Conservation (phyloP, 1,140 invertebrate genomes). For the Parasteatoda tepidariorum region DNA sequence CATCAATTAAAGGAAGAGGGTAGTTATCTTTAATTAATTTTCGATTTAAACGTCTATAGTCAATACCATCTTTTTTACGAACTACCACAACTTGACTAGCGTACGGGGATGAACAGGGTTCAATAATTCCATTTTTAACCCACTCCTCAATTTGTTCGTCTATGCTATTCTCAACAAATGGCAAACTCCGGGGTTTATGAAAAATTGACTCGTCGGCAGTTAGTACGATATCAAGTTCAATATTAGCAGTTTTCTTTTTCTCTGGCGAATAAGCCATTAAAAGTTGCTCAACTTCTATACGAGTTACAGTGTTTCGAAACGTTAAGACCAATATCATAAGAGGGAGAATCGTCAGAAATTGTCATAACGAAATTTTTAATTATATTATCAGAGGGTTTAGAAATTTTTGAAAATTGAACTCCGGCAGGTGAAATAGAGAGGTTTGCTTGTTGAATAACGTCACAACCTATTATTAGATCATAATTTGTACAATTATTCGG, state of each 20-base stretch:
- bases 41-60: no score
- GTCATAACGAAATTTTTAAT: background rate
- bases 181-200: background rate
- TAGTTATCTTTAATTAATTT: no score
- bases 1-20: no score
- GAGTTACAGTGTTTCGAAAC: constrained; percentile 13
- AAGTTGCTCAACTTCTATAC: background rate
- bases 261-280: no score
- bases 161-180: background rate
- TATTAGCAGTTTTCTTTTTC: background rate
- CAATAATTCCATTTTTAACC: no score
- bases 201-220: background rate
- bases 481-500: no score
- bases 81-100: constrained; percentile 53
- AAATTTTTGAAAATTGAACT: no score
- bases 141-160: background rate
- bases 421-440: no score
- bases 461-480: no score
- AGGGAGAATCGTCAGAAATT: background rate
- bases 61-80: constrained; percentile 62
- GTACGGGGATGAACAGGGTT: no score
- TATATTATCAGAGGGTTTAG: background rate
- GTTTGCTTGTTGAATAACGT: background rate
- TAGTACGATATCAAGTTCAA: no score
- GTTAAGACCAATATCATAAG: no score